Base-by-base conservation (phyloP, 1,140 invertebrate genomes). In the Tetramorium alpestre region DNA sequence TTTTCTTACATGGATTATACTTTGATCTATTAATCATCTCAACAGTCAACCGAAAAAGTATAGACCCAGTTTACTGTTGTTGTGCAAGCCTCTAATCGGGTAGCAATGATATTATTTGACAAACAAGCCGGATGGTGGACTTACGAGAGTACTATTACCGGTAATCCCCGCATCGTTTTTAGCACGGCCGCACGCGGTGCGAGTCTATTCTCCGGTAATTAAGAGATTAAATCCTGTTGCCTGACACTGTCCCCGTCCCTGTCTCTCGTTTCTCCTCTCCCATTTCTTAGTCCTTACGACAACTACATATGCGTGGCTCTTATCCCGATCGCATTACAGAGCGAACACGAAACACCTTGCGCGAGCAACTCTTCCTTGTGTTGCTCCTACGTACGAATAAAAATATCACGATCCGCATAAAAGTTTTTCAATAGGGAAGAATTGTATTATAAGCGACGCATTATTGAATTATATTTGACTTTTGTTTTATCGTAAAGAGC, bases 81-180 rank as follows among this genome's bases (percentile, higher is more conserved):
- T 87, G 85, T 85, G 80, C 82, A 87, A 91, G 87, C 64, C 51
- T 33, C 33, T 75, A 64, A 76, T 84, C 85, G 65, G 85, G 82
- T 89, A 89, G 80, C 93, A 89, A 93, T 94, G 91, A 94, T 95
- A 95, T 94, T 94, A 95, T 95, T 95, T 94, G 94, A 93, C 93
- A 94, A 95, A 95, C 94, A 94, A 94, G 94, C 94, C 94, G 94
- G 94, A 95, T 94, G 94, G 90, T 51, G 76, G 90, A 91, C 91
- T 95, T 94, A 95, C 62, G 73, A 86, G 93, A 89, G 86, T 94
- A 93, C 33, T 92, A 91, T 95, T 94, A 94, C 94, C 86, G 54
- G 76, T 94, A 94, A 94, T 93, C 89, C 91, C 91, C 87, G 80
- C 89, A 90, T 85, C 88, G 85, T 91, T 84, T 90, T 93, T 92